Evolutionary conservation across 2,113 vertebrate genomes (phyloP), one percentile per base, ranked within the genome.

Genomic region (Ochotona princeps): DNA sequence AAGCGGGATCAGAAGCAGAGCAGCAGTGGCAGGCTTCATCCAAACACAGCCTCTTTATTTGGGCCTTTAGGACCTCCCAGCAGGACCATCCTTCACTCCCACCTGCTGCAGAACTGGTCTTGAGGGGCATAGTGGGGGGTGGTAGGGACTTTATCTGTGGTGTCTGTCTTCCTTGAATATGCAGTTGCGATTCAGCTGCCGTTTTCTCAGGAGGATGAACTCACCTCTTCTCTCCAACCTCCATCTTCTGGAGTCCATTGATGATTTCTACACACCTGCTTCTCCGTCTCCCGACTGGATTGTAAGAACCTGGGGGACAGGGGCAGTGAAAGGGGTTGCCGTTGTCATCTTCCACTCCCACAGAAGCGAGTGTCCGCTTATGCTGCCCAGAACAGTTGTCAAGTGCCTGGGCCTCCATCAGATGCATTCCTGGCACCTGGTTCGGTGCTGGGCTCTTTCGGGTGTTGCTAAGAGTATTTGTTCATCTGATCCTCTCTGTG

Each of bases 391-490:
- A 49, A 90, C 44, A 32, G 60, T 11, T 32, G n/a, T 35, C 49
- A 87, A 88, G 90, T 7, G 38, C 51, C 35, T 28, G 54, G 17
- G 54, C 17, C 28, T 28, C 28, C 51, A 17, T n/a, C 44, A 25
- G 65, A 65, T 49, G 67, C 25, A 23, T 26, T 60, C 69, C 69
- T 7, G 57, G 85, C 81, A 63, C 73, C 66, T 57, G 51, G 86
- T 44, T 73, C 47, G 60, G 17, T 9, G 66, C 23, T 57, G 30
- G 72, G 38, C 49, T 69, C 80, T 70, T 44, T 28, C 32, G 89
- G 89, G 61, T 47, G 38, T 49, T 32, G 65, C 61, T 44, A 65
- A 44, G 89, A 84, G 76, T 78, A 92, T 60, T 57, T 91, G 90
- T 79, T 49, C 44, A 23, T 32, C 87, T 51, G 65, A 89, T 79